Conservation (phyloP, 1,140 invertebrate genomes). For the Globodera rostochiensis region DNA sequence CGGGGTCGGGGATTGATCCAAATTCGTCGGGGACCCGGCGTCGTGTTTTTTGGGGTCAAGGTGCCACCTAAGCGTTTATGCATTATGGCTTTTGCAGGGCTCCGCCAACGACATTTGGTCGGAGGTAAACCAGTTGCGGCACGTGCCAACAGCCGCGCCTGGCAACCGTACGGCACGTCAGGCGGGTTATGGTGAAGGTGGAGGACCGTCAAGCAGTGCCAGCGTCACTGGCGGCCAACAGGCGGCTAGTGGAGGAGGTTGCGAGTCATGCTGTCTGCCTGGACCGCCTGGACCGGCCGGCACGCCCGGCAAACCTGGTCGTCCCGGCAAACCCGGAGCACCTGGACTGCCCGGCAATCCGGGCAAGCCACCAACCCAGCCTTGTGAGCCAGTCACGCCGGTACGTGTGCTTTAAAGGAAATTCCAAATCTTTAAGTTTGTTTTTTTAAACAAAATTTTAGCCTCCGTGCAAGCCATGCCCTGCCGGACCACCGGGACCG, state of each 20-base stretch:
- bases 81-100: slow-evolving; percentile 38
- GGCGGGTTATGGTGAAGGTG: slow-evolving; percentile 56
- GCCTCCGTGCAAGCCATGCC: slow-evolving; percentile 50
- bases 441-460: background rate
- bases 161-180: slow-evolving; percentile 59
- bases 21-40: background rate
- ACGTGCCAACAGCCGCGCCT: slow-evolving; percentile 31
- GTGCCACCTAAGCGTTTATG: background rate
- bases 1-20: no score
- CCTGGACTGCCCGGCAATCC: slow-evolving; percentile 46
- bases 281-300: slow-evolving; percentile 50
- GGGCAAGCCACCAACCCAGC: slow-evolving; percentile 44
- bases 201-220: slow-evolving; percentile 13
- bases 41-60: background rate
- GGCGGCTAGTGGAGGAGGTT: slow-evolving; percentile 49
- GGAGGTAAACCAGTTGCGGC: slow-evolving; percentile 55
- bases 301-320: slow-evolving; percentile 46
- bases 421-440: background rate
- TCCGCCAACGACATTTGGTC: slow-evolving; percentile 63
- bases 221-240: slow-evolving; percentile 29
- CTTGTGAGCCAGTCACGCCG: slow-evolving; percentile 49
- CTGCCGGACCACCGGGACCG: slow-evolving; percentile 39
- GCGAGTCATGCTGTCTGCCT: slow-evolving; percentile 57
- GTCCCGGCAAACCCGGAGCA: slow-evolving; percentile 46
- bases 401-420: background rate